These are phyloP conservation scores for Neopelma chrysocephalum DNA, from an alignment of 2,797 vertebrate genomes.

Conservation along the genomic window DNA sequence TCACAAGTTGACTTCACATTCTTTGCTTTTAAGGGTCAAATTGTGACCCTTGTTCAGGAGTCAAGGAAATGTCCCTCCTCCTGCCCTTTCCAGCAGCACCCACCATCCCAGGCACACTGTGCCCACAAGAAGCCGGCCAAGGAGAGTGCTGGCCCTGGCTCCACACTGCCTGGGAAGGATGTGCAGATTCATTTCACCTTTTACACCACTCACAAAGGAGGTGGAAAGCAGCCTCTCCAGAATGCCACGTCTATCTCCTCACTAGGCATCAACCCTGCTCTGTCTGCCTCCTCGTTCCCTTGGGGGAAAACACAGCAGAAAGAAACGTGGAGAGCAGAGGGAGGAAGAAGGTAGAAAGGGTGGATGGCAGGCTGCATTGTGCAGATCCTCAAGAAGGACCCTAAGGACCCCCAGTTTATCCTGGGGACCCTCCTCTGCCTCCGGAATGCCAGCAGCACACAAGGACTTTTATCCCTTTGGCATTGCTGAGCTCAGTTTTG, in stretches of 20 bases:
- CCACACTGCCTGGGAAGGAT: background rate
- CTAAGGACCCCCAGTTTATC: background rate
- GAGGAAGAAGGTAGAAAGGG: background rate
- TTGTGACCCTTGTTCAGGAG: background rate
- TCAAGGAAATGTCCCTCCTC: background rate
- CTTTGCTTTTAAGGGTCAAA: background rate
- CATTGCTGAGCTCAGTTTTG: background rate
- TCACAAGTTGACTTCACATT: background rate
- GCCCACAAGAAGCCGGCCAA: background rate
- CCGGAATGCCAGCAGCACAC: background rate
- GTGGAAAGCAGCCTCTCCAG: background rate
- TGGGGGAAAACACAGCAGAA: too few species aligned
- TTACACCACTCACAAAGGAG: background rate
- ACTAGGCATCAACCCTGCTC: background rate
- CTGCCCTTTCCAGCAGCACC: background rate
- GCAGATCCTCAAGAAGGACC: background rate
- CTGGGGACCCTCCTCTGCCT: background rate
- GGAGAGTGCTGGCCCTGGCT: background rate
- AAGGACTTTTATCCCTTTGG: background rate
- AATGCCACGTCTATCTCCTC: accelerated
- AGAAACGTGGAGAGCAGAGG: background rate
- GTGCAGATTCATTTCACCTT: background rate
- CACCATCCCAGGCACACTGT: background rate
- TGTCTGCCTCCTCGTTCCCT: background rate
- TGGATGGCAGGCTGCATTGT: background rate